A percentile compares a stretch with the other conserved stretches of the same genome.
These are phyloP conservation scores for Drosophila rellima DNA, from an alignment of 2,888 invertebrate genomes.

Conservation along the genomic window DNA sequence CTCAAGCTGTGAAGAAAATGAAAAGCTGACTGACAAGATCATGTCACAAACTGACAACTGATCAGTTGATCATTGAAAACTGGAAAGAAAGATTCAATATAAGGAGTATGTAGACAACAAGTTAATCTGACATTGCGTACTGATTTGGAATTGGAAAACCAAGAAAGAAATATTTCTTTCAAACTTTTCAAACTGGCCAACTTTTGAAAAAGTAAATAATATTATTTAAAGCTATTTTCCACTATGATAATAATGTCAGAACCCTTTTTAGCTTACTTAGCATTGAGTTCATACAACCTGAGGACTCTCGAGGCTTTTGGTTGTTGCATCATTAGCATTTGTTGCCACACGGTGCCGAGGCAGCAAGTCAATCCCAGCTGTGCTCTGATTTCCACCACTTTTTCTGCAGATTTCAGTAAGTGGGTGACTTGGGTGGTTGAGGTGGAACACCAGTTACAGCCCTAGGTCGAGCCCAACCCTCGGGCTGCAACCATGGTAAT, in stretches of 20 bases:
- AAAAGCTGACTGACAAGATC: conserved; percentile 23
- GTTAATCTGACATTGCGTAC: not conserved
- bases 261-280: not conserved
- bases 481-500: conserved; percentile 69
- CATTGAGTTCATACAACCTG: conserved; percentile 3
- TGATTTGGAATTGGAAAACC: too few species aligned
- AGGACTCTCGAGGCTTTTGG: conserved; percentile 5
- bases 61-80: conserved; percentile 7
- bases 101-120: not conserved
- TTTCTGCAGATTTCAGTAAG: not conserved
- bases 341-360: conserved; percentile 16
- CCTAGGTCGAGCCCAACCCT: conserved; percentile 35
- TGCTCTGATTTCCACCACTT: conserved; percentile 37
- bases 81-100: not conserved
- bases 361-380: conserved; percentile 55
- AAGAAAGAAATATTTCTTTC: not conserved
- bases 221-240: not conserved
- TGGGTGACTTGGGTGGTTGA: conserved; percentile 5
- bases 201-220: not conserved
- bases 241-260: not conserved
- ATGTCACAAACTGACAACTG: conserved; percentile 32
- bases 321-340: conserved; percentile 50
- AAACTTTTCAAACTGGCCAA: not conserved
- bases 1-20: conserved; percentile 1
- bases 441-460: conserved; percentile 24